Conservation (phyloP, 2,888 invertebrate species). For the Gastrophysa polygoni region DNA sequence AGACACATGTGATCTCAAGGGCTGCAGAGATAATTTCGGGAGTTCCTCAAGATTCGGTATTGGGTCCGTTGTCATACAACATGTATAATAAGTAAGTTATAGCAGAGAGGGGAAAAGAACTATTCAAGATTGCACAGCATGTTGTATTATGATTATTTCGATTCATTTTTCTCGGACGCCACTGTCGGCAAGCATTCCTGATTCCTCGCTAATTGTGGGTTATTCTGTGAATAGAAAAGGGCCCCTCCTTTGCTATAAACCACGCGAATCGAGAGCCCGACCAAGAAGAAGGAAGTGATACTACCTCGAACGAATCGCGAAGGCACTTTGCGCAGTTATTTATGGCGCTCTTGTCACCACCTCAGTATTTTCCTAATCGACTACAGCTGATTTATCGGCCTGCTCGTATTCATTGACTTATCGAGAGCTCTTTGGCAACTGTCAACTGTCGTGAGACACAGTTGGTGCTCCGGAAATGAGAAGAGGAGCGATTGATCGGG, state of each 20-base stretch:
- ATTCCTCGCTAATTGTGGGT: not conserved
- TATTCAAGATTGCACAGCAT: too few species aligned
- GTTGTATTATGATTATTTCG: too few species aligned
- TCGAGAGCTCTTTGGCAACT: not conserved
- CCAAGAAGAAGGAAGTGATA: constrained; percentile 27
- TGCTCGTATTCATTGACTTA: not conserved
- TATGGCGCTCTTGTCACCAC: constrained; percentile 39
- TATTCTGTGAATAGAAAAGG: not conserved
- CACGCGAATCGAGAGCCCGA: not conserved
- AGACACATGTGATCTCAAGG: too few species aligned
- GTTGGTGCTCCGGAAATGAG: not conserved
- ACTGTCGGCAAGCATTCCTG: not conserved
- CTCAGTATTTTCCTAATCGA: constrained; percentile 40
- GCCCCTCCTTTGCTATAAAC: not conserved
- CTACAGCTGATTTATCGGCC: not conserved
- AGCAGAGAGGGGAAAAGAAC: too few species aligned
- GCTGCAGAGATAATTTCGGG: too few species aligned
- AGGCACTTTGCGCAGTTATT: constrained; percentile 36
- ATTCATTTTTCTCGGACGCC: not conserved
- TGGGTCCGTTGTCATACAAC: too few species aligned
- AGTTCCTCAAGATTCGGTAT: too few species aligned
- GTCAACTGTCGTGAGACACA: not conserved
- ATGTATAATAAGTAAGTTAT: too few species aligned
- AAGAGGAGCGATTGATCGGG: not conserved
- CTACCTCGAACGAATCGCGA: constrained; percentile 21